Base-by-base conservation (phyloP, 2,797 vertebrate species). In the Labeo calbasu region DNA sequence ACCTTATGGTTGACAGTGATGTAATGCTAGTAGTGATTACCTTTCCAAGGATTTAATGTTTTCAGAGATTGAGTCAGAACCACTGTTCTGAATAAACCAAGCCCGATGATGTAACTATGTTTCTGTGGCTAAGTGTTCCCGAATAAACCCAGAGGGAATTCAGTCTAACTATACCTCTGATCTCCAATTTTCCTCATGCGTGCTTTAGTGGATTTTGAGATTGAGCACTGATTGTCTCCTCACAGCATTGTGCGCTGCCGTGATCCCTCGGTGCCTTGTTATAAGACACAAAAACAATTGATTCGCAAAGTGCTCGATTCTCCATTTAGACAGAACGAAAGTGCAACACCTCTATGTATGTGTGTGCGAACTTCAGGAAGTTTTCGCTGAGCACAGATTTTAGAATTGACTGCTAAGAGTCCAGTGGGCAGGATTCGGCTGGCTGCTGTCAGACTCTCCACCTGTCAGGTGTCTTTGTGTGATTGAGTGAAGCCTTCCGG, bases 381-480 rank as follows among this genome's bases (percentile, higher is more conserved):
- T 25, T 65, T 65, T 36, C 1, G 55, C 66, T 68, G 36, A 36
- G 57, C 68, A 43, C 55, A 28, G 12, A 43, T 15, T 73, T 73
- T n/a, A 21, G 53, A 57, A 71, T 68, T 75, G 75, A 79, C 61
- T 28, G 61, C 61, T 63, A 5, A 66, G 81, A 36, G 70, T 61
- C n/a, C 32, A n/a, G 76, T 82, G 53, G 79, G 57, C 73, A 87
- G 81, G 61, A 71, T 73, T 84, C 46, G 50, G 50, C 46, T 68
- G 83, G 66, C 77, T 81, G 73, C 82, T 66, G 53, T 65, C 61
- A 77, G 72, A 43, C 77, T 72, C 28, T 76, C 48, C 28, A 15
- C 11, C 81, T 72, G 48, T 78, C 28, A 50, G 28, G 32, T 70
- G 46, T 73, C 70, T 80, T 46, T 79, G 10, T 79, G 69, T 40